phyloP scores from a whole-genome alignment of 2,797 vertebrate species.

The Coregonus suidteri region DNA sequence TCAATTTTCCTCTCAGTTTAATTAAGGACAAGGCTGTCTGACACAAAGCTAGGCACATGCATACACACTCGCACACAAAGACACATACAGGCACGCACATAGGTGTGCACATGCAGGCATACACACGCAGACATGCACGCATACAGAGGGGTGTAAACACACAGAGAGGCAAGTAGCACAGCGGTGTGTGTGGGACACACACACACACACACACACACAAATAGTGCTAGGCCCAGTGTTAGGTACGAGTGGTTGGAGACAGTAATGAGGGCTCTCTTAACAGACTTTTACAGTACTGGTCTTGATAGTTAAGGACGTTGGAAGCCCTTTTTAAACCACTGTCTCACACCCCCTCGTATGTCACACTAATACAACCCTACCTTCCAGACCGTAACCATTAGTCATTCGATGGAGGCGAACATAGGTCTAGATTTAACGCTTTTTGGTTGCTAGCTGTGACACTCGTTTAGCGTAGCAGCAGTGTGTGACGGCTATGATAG shows the following conservation, averaged over 20 bases:
- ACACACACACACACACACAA: constrained; percentile 17
- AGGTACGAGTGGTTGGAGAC: background rate
- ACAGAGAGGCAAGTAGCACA: background rate
- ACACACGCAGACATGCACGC: background rate
- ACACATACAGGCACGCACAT: constrained; percentile 2
- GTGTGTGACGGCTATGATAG: no score
- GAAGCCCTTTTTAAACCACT: background rate
- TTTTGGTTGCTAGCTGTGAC: no score
- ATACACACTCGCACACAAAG: constrained; percentile 6
- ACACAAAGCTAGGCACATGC: background rate
- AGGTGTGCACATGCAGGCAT: background rate
- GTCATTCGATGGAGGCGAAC: background rate
- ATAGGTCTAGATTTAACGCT: background rate
- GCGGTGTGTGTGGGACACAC: background rate
- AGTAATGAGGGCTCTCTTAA: background rate
- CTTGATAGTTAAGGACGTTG: background rate
- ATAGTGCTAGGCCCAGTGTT: background rate
- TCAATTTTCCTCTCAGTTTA: constrained; percentile 46
- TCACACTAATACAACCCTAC: background rate
- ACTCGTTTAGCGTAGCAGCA: no score
- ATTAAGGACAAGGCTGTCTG: constrained; percentile 47
- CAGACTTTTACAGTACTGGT: background rate
- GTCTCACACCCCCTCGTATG: background rate
- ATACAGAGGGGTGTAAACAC: background rate
- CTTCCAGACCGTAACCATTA: background rate